phyloP scores from a whole-genome alignment of 1,140 invertebrate species.

The Pseudomyrmex cubaensis region DNA sequence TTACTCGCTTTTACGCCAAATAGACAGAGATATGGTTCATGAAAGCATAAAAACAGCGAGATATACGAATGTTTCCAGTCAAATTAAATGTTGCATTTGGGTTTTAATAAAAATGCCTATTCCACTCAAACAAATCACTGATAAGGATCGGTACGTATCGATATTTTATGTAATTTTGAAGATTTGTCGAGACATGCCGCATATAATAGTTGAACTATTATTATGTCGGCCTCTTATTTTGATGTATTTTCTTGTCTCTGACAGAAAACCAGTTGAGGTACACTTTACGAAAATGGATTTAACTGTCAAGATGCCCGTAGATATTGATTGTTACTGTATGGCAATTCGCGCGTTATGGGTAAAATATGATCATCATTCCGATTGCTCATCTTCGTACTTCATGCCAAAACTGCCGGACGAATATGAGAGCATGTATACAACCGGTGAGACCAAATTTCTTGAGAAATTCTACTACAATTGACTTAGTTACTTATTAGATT shows the following conservation, averaged over 20 bases:
- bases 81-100: conserved; percentile 86
- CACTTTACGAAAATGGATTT: conserved; percentile 86
- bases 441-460: conserved; percentile 67
- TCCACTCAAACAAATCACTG: conserved; percentile 74
- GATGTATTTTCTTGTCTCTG: neutral
- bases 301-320: conserved; percentile 86
- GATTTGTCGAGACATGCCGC: too few relatives aligned
- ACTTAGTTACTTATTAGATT: too few relatives aligned
- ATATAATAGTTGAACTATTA: too few relatives aligned
- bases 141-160: conserved; percentile 76
- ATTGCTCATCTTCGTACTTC: conserved; percentile 79
- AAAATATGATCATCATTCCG: conserved; percentile 87
- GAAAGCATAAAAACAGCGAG: conserved; percentile 84
- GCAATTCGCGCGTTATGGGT: conserved; percentile 87
- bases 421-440: conserved; percentile 65
- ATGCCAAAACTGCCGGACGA: conserved; percentile 75
- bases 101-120: conserved; percentile 84
- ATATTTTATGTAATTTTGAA: neutral
- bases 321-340: conserved; percentile 85
- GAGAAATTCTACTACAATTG: neutral
- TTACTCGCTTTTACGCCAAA: conserved; percentile 85
- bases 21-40: conserved; percentile 84
- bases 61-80: conserved; percentile 82
- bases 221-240: neutral
- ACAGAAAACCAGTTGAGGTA: conserved; percentile 85